Evolutionary conservation across 2,888 invertebrate species (phyloP).

Genomic region (Pollenia amentaria): DNA sequence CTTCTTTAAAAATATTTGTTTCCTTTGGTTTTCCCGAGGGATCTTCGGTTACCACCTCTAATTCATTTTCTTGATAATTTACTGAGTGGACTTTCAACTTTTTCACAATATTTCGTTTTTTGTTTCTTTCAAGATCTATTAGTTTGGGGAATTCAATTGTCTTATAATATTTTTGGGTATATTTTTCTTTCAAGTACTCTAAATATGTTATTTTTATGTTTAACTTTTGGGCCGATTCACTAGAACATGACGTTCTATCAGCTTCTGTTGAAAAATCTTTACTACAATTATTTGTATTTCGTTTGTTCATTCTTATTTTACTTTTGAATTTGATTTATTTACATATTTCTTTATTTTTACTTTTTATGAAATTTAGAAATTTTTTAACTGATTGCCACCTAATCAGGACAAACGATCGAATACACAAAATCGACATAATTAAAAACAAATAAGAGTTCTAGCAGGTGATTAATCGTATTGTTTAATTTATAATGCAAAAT

Average conservation of each 20-base stretch:
- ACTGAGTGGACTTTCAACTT: neutral
- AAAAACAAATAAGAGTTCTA: no score
- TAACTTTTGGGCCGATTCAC: neutral
- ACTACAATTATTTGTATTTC: neutral
- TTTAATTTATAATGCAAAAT: no score
- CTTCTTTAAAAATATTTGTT: slow-evolving; percentile 25
- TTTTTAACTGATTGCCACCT: neutral
- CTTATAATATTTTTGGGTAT: neutral
- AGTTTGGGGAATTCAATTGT: neutral
- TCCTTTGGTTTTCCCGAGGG: neutral
- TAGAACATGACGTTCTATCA: neutral
- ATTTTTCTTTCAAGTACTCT: slow-evolving; percentile 33
- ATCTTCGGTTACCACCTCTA: neutral
- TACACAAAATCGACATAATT: no score
- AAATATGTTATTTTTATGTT: slow-evolving; percentile 23
- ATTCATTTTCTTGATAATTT: neutral
- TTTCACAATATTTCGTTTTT: neutral
- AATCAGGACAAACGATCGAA: no score
- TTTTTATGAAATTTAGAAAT: slow-evolving; percentile 2
- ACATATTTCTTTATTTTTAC: neutral
- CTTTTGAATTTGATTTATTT: no score
- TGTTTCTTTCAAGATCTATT: neutral
- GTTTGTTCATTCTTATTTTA: slow-evolving; percentile 22
- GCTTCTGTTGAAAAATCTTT: neutral
- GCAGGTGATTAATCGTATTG: no score